Evolutionary conservation across 2,888 invertebrate genomes (phyloP), one percentile per base, ranked within the genome.

Genomic region (Dryococelus australis): DNA sequence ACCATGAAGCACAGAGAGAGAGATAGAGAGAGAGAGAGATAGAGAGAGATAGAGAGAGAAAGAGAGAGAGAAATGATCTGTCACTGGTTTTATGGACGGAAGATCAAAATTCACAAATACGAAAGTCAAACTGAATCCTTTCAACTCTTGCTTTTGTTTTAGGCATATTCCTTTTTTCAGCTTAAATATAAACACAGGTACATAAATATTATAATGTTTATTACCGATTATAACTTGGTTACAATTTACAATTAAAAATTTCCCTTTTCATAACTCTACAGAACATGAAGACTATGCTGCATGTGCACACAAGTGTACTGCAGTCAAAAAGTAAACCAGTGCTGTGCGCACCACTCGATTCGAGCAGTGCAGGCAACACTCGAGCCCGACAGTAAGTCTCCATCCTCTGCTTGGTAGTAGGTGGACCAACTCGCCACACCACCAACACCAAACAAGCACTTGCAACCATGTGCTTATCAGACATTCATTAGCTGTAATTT

Each of bases 201-300:
- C 79, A 86, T 80, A 78, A 86, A 86, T 86, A 78, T 65, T 84
- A 86, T 87, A 28, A 35, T 87, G 87, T 88, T 89, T 89, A 88
- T 88, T 89, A 86, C 88, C 87, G 88, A 88, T 88, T 88, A 88
- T 88, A 88, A 88, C 88, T 89, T 88, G 89, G 87, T 89, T 89
- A 89, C 89, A 89, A 88, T 89, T 88, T 89, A 89, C 89, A 89
- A 87, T 89, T 88, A 89, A 89, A 89, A 89, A 88, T 88, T 88
- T 78, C 88, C 86, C 84, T 87, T 86, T 88, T 84, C 81, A 85
- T 87, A 87, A 88, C 84, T 87, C 88, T 89, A 88, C 89, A 89
- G 88, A 88, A 89, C 89, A 89, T 88, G 89, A 86, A 89, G 86
- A 86, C 87, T 87, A 87, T 65, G 85, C 80, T 87, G 20, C 47